Evolutionary conservation across 2,888 invertebrate genomes (phyloP), one percentile per base, ranked within the genome.

Genomic region (Platypus cylindrus): DNA sequence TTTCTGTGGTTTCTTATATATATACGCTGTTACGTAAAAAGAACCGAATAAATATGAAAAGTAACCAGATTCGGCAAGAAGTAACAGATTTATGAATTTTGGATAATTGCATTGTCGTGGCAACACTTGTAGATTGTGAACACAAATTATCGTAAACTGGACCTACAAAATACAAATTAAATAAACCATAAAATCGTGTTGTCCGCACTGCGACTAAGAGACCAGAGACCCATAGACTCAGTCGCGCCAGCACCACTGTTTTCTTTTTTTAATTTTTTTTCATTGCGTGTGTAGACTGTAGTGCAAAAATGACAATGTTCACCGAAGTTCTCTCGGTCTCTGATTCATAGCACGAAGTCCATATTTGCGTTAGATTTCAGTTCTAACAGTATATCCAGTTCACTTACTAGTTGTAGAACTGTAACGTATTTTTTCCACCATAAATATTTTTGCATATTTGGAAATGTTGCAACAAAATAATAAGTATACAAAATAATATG

Each of bases 361-460:
- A 15, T 9, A n/a, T n/a, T n/a, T n/a, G n/a, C 12, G 29, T 18
- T 17, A 29, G 14, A 14, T n/a, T n/a, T n/a, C n/a, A n/a, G n/a
- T n/a, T n/a, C n/a, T n/a, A n/a, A n/a, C n/a, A n/a, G n/a, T n/a
- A n/a, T n/a, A n/a, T n/a, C 3, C 14, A 16, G 2, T 30, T n/a
- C 39, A 62, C 64, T 61, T 67, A 87, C 87, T 78, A 91, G 84
- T 70, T 90, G 91, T 55, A 93, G 65, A 16, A 77, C 79, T 17
- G 93, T 93, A 48, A 94, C 79, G 61, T 93, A 81, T 48, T 78
- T 82, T 63, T 93, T 93, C 93, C 93, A 93, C 78, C 87, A 90
- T 43, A 93, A 66, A 56, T 84, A 90, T 60, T 79, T 78, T 56
- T 86, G 86, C 60, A 78, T 81, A 48, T 78, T 71, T 0, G 91